Evolutionary conservation across 2,113 vertebrate genomes (phyloP).

Genomic region (Dascyllus trimaculatus): DNA sequence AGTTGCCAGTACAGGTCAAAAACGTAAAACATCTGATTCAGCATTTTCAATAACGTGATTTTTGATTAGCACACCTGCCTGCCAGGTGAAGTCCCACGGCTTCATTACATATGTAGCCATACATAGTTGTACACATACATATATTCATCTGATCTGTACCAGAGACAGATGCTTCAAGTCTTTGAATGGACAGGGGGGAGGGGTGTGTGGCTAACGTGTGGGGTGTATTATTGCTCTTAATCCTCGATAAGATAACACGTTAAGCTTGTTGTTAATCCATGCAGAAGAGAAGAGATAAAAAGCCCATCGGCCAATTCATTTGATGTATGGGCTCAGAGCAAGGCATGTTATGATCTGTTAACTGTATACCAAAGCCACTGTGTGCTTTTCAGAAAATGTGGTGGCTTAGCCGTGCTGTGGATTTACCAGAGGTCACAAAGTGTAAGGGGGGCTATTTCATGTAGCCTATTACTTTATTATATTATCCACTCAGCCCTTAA

Average conservation of each 20-base stretch:
- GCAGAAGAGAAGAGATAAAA: conserved; percentile 39
- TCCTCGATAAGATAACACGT: conserved; percentile 75
- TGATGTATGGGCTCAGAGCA: conserved; percentile 38
- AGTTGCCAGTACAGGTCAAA: no score
- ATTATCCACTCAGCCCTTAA: neutral
- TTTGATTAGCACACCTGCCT: no score
- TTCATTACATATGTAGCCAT: no score
- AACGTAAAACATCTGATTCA: no score
- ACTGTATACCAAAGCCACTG: conserved; percentile 18
- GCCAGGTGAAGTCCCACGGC: no score
- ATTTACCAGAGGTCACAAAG: conserved; percentile 42
- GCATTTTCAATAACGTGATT: no score
- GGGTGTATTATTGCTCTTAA: conserved; percentile 71
- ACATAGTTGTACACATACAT: no score
- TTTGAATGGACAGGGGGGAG: conserved; percentile 7
- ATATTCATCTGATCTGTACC: conserved; percentile 12
- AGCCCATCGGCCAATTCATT: conserved; percentile 39
- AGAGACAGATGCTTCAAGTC: neutral
- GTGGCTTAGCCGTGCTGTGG: conserved; percentile 34
- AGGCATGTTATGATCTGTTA: conserved; percentile 31
- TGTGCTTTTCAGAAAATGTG: conserved; percentile 56
- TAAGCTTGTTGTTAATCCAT: conserved; percentile 78
- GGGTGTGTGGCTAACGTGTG: conserved; percentile 44
- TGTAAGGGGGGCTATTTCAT: conserved; percentile 20
- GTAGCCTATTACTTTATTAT: conserved; percentile 27